A percentile compares a stretch with the other conserved stretches of the same genome.
Evolutionary conservation across 1,140 invertebrate genomes (phyloP).

Genomic region (Drosophila subpulchrella): DNA sequence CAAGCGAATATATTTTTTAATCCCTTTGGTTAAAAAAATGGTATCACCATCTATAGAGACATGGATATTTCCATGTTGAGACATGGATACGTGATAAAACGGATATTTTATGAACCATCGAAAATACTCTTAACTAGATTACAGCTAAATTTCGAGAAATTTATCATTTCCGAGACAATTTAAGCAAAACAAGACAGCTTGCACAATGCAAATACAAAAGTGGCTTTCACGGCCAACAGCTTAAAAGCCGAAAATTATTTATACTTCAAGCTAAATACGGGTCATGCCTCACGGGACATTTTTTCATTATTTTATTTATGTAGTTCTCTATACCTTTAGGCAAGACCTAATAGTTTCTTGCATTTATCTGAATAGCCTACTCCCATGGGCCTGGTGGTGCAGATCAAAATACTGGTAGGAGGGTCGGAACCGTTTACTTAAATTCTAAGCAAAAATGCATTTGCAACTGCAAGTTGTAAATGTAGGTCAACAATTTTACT

Average conservation of each 20-base stretch:
- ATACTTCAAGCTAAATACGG: conserved; percentile 3
- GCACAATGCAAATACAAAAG: not conserved
- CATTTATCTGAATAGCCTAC: not conserved
- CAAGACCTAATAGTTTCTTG: not conserved
- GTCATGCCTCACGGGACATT: conserved; percentile 1
- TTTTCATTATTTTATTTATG: not conserved
- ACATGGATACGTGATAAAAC: not conserved
- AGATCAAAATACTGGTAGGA: not conserved
- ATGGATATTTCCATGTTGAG: too few species aligned
- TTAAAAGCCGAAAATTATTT: conserved; percentile 1
- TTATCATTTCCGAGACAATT: not conserved
- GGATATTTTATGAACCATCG: not conserved
- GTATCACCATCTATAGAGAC: too few species aligned
- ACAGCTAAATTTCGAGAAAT: not conserved
- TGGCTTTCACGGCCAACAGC: not conserved
- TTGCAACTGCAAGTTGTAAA: too few species aligned
- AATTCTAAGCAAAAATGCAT: not conserved
- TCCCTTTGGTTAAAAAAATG: not conserved
- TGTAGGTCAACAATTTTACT: not conserved
- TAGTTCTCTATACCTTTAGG: not conserved
- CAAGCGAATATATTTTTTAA: not conserved
- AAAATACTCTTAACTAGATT: not conserved
- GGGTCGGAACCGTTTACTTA: not conserved
- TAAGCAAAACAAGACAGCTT: not conserved
- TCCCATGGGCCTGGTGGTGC: not conserved